Conservation (phyloP, 2,113 vertebrate species). For the Psephotus haematonotus region DNA sequence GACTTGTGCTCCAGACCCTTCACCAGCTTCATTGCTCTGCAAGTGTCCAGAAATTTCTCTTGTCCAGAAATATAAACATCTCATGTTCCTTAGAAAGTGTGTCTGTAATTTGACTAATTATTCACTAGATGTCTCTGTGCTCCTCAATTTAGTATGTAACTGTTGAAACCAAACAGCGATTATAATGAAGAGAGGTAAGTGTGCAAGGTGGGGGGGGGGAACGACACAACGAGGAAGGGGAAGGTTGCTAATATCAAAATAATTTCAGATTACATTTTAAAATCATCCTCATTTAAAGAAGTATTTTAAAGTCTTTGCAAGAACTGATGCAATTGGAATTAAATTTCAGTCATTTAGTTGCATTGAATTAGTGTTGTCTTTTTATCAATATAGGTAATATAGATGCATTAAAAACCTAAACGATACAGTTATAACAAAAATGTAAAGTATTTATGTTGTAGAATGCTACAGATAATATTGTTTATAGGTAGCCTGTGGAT, state of each 20-base stretch:
- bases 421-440: not conserved
- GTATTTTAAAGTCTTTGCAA: not conserved
- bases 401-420: not conserved
- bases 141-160: conserved; percentile 13
- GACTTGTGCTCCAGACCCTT: not conserved
- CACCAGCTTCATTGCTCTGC: not conserved
- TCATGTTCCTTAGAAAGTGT: not conserved
- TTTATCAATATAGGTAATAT: not conserved
- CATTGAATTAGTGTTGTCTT: not conserved
- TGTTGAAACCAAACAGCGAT: not conserved
- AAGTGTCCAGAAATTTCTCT: not conserved
- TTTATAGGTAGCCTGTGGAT: not conserved
- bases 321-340: not conserved
- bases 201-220: too few relatives aligned
- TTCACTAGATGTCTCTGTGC: conserved; percentile 76
- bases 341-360: not conserved
- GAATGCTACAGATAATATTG: not conserved
- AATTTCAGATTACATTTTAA: not conserved
- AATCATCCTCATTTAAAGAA: not conserved
- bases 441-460: not conserved
- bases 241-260: not conserved
- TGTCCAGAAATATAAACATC: not conserved
- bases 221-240: not conserved
- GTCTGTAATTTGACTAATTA: conserved; percentile 25
- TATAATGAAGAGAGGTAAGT: not conserved